A percentile compares a stretch with the other conserved stretches of the same genome.
Conservation (phyloP, 2,113 vertebrate species). For the Sula dactylatra region DNA sequence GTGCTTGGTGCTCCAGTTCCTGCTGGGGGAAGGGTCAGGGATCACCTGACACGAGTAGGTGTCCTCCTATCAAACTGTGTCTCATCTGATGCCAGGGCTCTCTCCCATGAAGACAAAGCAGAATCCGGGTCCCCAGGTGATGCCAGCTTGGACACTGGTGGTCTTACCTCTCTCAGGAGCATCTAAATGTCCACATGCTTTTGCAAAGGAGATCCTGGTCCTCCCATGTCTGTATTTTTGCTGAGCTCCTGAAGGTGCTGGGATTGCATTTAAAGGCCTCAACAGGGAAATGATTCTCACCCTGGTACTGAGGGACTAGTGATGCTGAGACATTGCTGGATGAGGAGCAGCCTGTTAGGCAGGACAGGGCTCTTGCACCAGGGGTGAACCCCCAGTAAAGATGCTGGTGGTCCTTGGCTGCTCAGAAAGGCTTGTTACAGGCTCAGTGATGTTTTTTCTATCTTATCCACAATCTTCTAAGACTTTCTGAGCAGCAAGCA, state of each 20-base stretch:
- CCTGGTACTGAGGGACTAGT: not conserved
- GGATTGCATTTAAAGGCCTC: not conserved
- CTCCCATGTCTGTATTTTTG: not conserved
- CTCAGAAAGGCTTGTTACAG: not conserved
- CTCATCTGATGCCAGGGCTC: not conserved
- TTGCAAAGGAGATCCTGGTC: not conserved
- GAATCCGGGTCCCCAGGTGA: not conserved
- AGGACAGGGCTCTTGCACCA: not conserved
- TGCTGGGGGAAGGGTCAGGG: not conserved
- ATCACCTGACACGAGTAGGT: rapidly evolving
- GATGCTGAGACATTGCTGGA: not conserved
- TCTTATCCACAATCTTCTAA: not conserved
- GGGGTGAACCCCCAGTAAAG: not conserved
- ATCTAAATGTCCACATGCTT: rapidly evolving
- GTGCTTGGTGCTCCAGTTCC: not conserved
- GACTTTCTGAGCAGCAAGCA: not conserved
- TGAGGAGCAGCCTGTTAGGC: rapidly evolving
- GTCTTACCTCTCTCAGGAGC: not conserved
- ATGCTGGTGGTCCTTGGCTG: not conserved
- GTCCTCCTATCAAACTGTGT: not conserved
- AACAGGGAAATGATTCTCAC: not conserved
- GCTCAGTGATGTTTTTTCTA: not conserved
- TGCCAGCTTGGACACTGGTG: not conserved
- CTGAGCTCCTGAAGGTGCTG: not conserved
- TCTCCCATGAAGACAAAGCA: not conserved